Evolutionary conservation across 2,888 invertebrate species (phyloP), one percentile per base, ranked within the genome.

Genomic region (Platycheirus rosarum): DNA sequence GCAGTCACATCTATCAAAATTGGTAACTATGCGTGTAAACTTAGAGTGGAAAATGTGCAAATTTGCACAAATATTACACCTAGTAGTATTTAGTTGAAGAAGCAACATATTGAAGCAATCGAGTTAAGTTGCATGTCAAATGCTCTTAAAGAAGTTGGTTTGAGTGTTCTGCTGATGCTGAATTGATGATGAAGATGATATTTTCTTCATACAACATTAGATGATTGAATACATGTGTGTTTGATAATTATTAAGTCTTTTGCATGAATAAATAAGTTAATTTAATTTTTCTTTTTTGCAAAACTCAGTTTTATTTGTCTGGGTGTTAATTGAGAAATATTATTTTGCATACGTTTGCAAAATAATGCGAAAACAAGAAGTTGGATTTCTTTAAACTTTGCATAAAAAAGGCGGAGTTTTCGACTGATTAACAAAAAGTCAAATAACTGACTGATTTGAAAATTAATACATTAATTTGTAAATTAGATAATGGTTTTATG

Each of bases 101-200:
- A 26, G 29, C 26, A 40, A 13, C 26, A 35, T 48, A 18, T 49
- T 16, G 1, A n/a, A 35, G 32, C 32, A 49, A 35, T 55, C 55
- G 37, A 35, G 35, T 63, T 7, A 55, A 65, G 73, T 37, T 13
- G 62, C 35, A 20, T 51, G 53, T 55, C 37, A 40, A 63, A 44
- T 51, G 44, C 51, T 37, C 6, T 4, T 23, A 23, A 4, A 23
- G 23, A 40, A 51, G 16, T 11, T 40, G n/a, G n/a, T 35, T 53
- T 35, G 20, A 53, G 20, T 4, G 20, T 32, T 23, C 23, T 23
- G 23, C 23, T 6, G 8, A 32, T 1, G 8, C 29, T 5, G 8
- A 5, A 8, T 8, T 8, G 29, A 32, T 8, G 29, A 32, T 32
- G 29, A 8, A 8, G 8, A 32, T 32, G 29, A n/a, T 71, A 23